Evolutionary conservation across 1,140 invertebrate species (phyloP), one percentile per base, ranked within the genome.

Genomic region (Anoplolepis gracilipes): DNA sequence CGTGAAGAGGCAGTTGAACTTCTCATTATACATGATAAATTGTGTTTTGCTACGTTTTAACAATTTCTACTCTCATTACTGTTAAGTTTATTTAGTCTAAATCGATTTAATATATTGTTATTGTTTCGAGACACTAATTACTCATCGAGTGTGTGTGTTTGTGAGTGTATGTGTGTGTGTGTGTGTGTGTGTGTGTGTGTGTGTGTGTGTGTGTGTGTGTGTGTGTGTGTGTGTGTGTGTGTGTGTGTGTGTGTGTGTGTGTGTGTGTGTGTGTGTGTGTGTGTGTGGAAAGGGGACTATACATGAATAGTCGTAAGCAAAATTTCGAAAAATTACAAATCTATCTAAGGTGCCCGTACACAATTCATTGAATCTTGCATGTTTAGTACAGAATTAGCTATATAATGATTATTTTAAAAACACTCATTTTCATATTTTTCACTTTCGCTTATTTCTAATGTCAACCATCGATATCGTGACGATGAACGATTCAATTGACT

Each of bases 21-120:
- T 76, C 73, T 76, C 57, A 76, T 76, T 76, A 62, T 36, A 6
- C 8, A 11, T 36, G 73, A 76, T 62, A 42, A 76, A 76, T 76
- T 10, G 36, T 76, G 19, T 73, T 57, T 55, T 53, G 36, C 19
- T 39, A 76, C 25, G 25, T 76, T 76, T 76, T 42, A 62, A 76
- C 36, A 62, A 42, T 62, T 76, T 28, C 16, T 42, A 39, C 57
- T 76, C 22, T 76, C 36, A 30, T 76, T 76, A 76, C 25, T n/a
- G 36, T 39, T 13, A 61, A 28, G 33, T 62, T 76, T 76, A 76
- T 76, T 62, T 76, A 76, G 36, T 76, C 61, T 61, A 76, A 36
- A 62, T 76, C 55, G 33, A 30, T 55, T 39, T 28, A 30, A 36
- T 61, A 36, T 19, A 19, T 59, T 75, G 22, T 19, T 19, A 16